Conservation (phyloP, 2,888 invertebrate genomes). For the Pachliopta kotzebuea region DNA sequence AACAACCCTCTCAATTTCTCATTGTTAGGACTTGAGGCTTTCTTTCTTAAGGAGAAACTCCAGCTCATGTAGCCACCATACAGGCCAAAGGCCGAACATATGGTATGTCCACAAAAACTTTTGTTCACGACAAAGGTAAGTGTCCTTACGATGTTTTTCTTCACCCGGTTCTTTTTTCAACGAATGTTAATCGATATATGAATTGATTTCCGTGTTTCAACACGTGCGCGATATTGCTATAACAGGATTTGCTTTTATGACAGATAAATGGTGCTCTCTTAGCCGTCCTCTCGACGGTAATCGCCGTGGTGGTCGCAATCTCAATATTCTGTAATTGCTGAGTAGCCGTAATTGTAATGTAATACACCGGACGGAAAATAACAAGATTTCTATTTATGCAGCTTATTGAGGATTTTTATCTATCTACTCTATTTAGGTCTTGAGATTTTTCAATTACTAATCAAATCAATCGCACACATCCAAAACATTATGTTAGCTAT, state of each 20-base stretch:
- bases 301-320: constrained; percentile 18
- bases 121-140: too few species aligned
- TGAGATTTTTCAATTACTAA: neutral
- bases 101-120: too few species aligned
- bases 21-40: too few species aligned
- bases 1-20: neutral
- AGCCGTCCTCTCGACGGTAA: constrained; percentile 5
- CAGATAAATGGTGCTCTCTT: constrained; percentile 23
- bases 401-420: neutral
- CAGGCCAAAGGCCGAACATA: neutral
- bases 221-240: constrained; percentile 18
- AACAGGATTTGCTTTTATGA: constrained; percentile 18
- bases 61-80: too few species aligned
- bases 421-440: neutral
- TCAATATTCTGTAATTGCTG: constrained; percentile 24
- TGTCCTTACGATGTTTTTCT: neutral
- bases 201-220: constrained; percentile 12
- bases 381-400: constrained; percentile 21
- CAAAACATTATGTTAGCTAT: neutral
- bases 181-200: neutral
- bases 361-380: constrained; percentile 19
- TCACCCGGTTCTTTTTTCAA: neutral
- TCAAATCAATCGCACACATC: neutral
- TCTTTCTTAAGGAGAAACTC: too few species aligned
- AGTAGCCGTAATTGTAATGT: constrained; percentile 17